Conservation (phyloP, 2,113 vertebrate species). For the Hemichromis elongatus region DNA sequence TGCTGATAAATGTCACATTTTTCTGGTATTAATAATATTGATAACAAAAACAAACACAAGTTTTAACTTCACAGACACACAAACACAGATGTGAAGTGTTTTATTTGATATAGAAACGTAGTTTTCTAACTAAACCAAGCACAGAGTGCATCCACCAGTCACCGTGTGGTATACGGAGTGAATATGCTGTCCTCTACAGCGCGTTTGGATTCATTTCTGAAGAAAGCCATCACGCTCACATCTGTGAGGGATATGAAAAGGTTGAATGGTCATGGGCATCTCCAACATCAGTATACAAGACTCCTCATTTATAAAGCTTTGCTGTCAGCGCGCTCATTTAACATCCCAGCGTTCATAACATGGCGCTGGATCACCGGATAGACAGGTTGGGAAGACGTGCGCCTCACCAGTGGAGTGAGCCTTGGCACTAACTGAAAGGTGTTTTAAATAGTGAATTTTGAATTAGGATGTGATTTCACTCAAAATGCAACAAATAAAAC, state of each 20-base stretch:
- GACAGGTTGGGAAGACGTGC: not conserved
- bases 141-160: not conserved
- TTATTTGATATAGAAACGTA: rapidly evolving
- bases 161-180: not conserved
- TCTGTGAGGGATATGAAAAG: not conserved
- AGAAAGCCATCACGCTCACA: not conserved
- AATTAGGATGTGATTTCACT: not conserved
- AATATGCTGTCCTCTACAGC: not conserved
- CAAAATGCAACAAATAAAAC: not conserved
- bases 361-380: not conserved
- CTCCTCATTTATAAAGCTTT: not conserved
- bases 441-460: not conserved
- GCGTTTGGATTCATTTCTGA: not conserved
- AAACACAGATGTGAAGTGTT: not conserved
- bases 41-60: rapidly evolving
- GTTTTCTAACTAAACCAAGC: not conserved
- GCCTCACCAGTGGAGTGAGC: not conserved
- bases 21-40: not conserved
- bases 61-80: not conserved
- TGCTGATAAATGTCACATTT: not conserved
- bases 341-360: not conserved
- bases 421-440: not conserved
- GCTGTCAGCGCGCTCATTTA: not conserved
- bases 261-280: not conserved
- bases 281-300: not conserved